phyloP scores from a whole-genome alignment of 2,113 vertebrate genomes.

The Myotis brandtii region DNA sequence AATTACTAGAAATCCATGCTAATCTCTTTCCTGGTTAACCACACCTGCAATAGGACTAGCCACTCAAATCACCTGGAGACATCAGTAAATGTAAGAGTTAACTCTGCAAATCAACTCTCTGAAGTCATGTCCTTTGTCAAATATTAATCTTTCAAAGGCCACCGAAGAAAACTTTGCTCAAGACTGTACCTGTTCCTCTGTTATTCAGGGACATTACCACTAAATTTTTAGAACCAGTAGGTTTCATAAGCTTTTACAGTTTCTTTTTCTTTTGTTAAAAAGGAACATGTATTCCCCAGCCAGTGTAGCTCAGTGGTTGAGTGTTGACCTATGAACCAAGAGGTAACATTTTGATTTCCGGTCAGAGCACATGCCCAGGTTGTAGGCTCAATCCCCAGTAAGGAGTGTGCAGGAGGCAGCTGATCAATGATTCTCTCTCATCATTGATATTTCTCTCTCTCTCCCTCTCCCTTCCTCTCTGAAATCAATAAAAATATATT shows the following conservation, averaged over 20 bases:
- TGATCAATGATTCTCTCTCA: too few species aligned
- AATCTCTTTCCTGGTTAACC: slow-evolving; percentile 43
- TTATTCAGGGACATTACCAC: slow-evolving; percentile 1
- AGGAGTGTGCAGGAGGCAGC: too few species aligned
- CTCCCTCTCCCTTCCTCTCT: too few species aligned
- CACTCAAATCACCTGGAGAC: slow-evolving; percentile 51
- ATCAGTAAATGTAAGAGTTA: neutral
- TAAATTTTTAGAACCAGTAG: slow-evolving; percentile 22
- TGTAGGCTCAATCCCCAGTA: too few species aligned
- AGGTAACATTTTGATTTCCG: too few species aligned
- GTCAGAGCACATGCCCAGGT: too few species aligned
- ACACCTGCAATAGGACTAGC: neutral
- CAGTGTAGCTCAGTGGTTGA: too few species aligned
- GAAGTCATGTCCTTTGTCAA: slow-evolving; percentile 22
- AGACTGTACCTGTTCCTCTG: neutral
- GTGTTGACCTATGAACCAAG: too few species aligned
- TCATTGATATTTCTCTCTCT: too few species aligned
- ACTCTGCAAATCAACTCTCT: slow-evolving; percentile 50
- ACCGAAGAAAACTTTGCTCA: slow-evolving; percentile 39
- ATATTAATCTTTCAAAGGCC: slow-evolving; percentile 24
- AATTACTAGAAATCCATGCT: slow-evolving; percentile 47
- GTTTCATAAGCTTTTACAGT: neutral
- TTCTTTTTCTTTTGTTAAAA: slow-evolving; percentile 49
- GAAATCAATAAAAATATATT: too few species aligned
- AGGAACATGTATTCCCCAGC: neutral